Evolutionary conservation across 2,797 vertebrate species (phyloP), one percentile per base, ranked within the genome.

Genomic region (Salarias fasciatus): DNA sequence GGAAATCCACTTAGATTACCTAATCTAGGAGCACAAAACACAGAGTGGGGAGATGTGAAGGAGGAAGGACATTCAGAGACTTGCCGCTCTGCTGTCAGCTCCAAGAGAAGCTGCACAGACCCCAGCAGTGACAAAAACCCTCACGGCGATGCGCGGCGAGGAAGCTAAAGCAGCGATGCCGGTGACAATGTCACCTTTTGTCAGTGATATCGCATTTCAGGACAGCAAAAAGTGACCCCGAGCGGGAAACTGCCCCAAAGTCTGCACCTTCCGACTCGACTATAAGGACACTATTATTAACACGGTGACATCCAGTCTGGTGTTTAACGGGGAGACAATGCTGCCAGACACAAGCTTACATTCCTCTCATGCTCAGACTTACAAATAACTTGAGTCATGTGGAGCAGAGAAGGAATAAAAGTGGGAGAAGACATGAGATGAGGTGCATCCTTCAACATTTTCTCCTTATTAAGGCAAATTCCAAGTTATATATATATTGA

Each of bases 1-100:
- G 85, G 77, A 88, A 90, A 91, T 89, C 89, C 86, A 89, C 86
- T 91, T 92, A 90, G 65, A 85, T 84, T 46, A 84, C 75, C 87
- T 90, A 87, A 91, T 90, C 90, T 72, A 71, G 60, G 13, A 61
- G 61, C 68, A 49, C 56, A 71, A 70, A 78, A 64, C 69, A 46
- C 60, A 57, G 57, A 48, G 40, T 42, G 47, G 60, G 67, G 47
- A 62, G 65, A 78, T 47, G 78, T 37, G 63, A 56, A 61, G 74
- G 65, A 76, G 63, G 67, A 51, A 13, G 44, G 18, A 55, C 45
- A 12, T 67, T 46, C 51, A 60, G 52, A 9, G 33, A 33, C 33
- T 35, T 33, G 4, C 33, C 24, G 18, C 35, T 48, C 49, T 53
- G 58, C 18, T 3, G 18, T 24, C 18, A 24, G 18, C 18, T 24